A percentile compares a stretch with the other conserved stretches of the same genome.
Conservation (phyloP, 2,797 vertebrate species). For the Gadopsis marmoratus region DNA sequence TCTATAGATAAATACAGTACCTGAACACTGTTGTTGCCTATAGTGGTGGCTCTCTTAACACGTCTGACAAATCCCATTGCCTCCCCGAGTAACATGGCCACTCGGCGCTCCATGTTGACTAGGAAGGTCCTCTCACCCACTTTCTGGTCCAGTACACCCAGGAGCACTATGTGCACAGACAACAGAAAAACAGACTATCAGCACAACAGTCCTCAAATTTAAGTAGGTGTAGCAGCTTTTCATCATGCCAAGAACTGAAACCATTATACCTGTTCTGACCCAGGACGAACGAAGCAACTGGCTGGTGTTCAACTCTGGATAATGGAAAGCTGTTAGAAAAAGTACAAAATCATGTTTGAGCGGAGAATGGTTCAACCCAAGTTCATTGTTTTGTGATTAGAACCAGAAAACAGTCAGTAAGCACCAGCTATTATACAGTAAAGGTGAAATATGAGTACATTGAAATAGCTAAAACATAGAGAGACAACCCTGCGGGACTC, state of each 20-base stretch:
- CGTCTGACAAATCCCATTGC: constrained; percentile 85
- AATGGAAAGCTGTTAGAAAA: constrained; percentile 87
- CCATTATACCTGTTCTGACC: constrained; percentile 93
- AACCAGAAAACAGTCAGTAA: neutral
- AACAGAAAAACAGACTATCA: neutral
- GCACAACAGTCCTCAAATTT: neutral
- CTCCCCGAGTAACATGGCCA: constrained; percentile 92
- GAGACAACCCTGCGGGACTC: constrained; percentile 77
- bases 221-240: neutral
- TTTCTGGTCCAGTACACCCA: constrained; percentile 92
- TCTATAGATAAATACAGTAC: constrained; percentile 70
- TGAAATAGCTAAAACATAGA: neutral
- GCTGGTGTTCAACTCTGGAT: constrained; percentile 94
- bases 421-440: neutral
- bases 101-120: constrained; percentile 93
- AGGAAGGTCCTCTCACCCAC: constrained; percentile 91
- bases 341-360: neutral
- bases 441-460: neutral
- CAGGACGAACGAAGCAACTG: constrained; percentile 94
- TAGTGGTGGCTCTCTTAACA: constrained; percentile 91
- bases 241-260: neutral
- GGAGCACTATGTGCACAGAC: constrained; percentile 85
- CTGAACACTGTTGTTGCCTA: constrained; percentile 93
- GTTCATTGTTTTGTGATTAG: neutral
- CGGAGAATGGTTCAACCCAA: neutral